phyloP scores from a whole-genome alignment of 2,888 invertebrate genomes.

The Eustalomyia histrio region DNA sequence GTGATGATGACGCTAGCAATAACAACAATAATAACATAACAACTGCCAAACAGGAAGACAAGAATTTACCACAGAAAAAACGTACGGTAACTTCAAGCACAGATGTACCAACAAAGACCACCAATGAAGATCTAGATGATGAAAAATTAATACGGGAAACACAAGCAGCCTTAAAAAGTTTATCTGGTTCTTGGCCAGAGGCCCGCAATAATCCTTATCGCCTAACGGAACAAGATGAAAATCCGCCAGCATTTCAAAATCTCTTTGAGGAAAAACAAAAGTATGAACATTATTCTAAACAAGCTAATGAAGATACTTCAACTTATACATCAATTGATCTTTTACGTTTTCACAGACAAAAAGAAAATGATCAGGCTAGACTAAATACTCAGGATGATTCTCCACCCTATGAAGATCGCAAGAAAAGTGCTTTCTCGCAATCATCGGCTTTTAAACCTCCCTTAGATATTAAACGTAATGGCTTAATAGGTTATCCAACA shows the following conservation, averaged over 20 bases:
- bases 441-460: slow-evolving; percentile 91
- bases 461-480: slow-evolving; percentile 82
- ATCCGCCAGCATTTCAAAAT: slow-evolving; percentile 90
- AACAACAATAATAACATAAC: slow-evolving; percentile 70
- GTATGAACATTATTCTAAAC: slow-evolving; percentile 70
- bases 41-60: slow-evolving; percentile 68
- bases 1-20: slow-evolving; percentile 76
- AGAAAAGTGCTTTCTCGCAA: slow-evolving; percentile 83
- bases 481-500: slow-evolving; percentile 69
- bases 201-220: slow-evolving; percentile 84
- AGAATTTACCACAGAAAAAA: slow-evolving; percentile 77
- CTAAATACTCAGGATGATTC: slow-evolving; percentile 72
- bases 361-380: slow-evolving; percentile 78
- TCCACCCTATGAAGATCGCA: slow-evolving; percentile 63
- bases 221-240: slow-evolving; percentile 86
- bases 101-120: slow-evolving; percentile 24
- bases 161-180: slow-evolving; percentile 90
- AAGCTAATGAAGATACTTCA: slow-evolving; percentile 45
- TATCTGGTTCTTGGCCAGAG: slow-evolving; percentile 92
- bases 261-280: slow-evolving; percentile 89
- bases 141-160: slow-evolving; percentile 92
- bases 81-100: slow-evolving; percentile 69
- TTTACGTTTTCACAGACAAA: slow-evolving; percentile 80
- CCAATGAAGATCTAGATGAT: slow-evolving; percentile 83
- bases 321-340: slow-evolving; percentile 76